phyloP scores from a whole-genome alignment of 2,797 vertebrate genomes.

The Mionectes olivaceus region DNA sequence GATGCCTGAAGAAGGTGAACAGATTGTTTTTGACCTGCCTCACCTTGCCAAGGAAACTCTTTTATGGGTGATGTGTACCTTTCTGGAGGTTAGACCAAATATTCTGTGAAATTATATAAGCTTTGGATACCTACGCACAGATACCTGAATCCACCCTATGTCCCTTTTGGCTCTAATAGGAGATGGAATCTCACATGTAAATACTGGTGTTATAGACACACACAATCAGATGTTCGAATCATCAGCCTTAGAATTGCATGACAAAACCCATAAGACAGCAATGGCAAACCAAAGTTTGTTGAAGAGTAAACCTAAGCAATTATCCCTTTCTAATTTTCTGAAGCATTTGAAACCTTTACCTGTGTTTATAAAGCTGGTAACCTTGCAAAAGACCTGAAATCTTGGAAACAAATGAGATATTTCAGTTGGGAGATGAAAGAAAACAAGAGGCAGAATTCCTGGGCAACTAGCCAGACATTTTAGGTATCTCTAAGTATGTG shows the following conservation, averaged over 20 bases:
- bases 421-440: not conserved
- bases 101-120: not conserved
- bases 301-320: not conserved
- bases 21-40: not conserved
- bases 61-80: not conserved
- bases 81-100: not conserved
- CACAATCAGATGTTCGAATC: not conserved
- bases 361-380: not conserved
- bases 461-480: conserved; percentile 20
- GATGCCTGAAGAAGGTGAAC: not conserved
- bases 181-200: not conserved
- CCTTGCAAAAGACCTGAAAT: not conserved
- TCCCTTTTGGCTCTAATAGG: not conserved
- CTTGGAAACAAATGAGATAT: not conserved
- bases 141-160: not conserved
- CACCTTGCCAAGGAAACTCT: not conserved
- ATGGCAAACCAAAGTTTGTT: not conserved
- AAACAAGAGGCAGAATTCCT: conserved; percentile 6
- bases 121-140: not conserved
- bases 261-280: not conserved
- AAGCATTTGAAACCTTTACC: not conserved
- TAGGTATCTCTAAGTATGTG: conserved; percentile 35
- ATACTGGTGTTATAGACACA: not conserved
- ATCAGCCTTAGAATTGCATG: not conserved
- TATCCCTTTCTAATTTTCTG: not conserved